Evolutionary conservation across 2,113 vertebrate genomes (phyloP).

Genomic region (Anser brachyrhynchus): DNA sequence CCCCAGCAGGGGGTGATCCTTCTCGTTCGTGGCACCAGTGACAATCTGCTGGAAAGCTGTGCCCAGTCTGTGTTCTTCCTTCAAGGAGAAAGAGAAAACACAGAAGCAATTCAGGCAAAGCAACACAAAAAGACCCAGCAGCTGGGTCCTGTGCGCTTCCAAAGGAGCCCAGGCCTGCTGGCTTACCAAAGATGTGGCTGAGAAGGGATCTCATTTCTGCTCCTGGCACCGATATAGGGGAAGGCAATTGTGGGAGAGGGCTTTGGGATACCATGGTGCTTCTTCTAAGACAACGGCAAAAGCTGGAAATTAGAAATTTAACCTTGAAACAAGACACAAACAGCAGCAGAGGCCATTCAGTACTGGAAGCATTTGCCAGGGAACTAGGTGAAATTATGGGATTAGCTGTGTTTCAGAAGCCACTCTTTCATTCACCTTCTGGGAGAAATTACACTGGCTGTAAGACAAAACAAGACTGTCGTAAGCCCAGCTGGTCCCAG

Average conservation of each 20-base stretch:
- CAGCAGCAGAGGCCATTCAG: background rate
- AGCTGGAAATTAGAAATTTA: background rate
- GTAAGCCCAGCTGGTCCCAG: background rate
- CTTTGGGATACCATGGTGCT: fast-evolving
- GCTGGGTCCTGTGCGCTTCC: fast-evolving
- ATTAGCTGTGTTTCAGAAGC: background rate
- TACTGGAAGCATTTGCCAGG: background rate
- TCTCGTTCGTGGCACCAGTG: fast-evolving
- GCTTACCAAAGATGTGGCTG: background rate
- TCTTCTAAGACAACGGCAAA: background rate
- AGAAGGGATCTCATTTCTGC: background rate
- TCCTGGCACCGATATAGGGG: background rate
- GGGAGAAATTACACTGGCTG: background rate
- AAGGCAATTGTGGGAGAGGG: background rate
- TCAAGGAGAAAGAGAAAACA: background rate
- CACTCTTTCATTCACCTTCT: background rate
- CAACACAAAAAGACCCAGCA: background rate
- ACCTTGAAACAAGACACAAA: background rate
- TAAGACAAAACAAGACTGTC: background rate
- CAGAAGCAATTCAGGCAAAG: background rate
- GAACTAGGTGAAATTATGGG: background rate
- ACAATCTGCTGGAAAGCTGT: background rate
- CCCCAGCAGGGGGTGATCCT: background rate
- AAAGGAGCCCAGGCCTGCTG: background rate
- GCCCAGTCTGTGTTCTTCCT: background rate